Evolutionary conservation across 1,140 invertebrate species (phyloP).

Genomic region (Brachionus angularis): DNA sequence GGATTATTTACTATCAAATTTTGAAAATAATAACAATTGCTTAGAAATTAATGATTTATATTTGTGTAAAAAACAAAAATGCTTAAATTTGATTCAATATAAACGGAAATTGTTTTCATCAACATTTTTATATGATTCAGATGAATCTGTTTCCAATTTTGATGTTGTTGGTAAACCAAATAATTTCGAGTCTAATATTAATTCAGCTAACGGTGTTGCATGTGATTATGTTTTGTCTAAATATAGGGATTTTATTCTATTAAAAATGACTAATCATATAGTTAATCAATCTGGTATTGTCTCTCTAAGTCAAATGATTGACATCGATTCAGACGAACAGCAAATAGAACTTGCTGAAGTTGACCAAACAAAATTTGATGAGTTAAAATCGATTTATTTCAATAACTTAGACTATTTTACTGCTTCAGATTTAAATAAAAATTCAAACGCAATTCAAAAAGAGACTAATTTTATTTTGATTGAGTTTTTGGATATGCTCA

Average conservation of each 20-base stretch:
- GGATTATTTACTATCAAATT: too few species aligned
- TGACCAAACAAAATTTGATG: slow-evolving; percentile 28
- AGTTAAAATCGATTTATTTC: background rate
- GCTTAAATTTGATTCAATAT: slow-evolving; percentile 25
- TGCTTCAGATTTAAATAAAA: background rate
- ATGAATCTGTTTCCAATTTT: background rate
- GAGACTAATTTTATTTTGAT: slow-evolving; percentile 6
- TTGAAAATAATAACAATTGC: too few species aligned
- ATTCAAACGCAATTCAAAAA: background rate
- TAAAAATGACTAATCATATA: slow-evolving; percentile 36
- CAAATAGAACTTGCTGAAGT: background rate
- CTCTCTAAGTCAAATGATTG: background rate
- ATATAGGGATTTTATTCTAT: slow-evolving; percentile 10
- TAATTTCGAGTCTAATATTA: background rate
- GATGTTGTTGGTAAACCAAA: background rate
- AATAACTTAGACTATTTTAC: slow-evolving; percentile 5
- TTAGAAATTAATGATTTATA: too few species aligned
- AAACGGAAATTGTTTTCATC: slow-evolving; percentile 8
- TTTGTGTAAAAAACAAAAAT: background rate
- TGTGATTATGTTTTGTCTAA: slow-evolving; percentile 19
- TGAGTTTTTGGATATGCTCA: slow-evolving; percentile 10
- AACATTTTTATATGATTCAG: slow-evolving; percentile 36
- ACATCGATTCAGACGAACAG: slow-evolving; percentile 1
- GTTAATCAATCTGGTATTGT: slow-evolving; percentile 1
- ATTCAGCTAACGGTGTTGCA: background rate